Conservation (phyloP, 1,140 invertebrate species). For the Heliconius himera region DNA sequence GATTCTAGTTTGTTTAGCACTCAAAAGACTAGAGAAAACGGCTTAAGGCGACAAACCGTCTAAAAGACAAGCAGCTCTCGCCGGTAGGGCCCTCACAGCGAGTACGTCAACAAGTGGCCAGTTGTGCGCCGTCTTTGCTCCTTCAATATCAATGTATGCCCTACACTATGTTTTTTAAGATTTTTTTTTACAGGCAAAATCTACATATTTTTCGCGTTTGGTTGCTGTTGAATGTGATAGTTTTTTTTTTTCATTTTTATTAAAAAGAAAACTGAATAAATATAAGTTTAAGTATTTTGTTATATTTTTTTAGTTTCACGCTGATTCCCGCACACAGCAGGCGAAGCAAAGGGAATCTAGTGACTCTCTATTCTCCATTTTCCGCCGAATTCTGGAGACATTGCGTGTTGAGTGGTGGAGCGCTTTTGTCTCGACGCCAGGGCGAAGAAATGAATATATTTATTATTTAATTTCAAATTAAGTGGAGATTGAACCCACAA, state of each 20-base stretch:
- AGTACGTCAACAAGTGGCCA: conserved; percentile 69
- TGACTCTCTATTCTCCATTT: no score
- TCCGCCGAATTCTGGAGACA: no score
- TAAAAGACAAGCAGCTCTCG: conserved; percentile 69
- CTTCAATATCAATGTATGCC: conserved; percentile 42
- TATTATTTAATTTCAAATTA: no score
- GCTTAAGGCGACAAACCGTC: conserved; percentile 53
- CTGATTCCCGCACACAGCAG: no score
- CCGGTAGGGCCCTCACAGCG: conserved; percentile 61
- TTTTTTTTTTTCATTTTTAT: no score
- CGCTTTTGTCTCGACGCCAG: no score
- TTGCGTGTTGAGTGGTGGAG: no score
- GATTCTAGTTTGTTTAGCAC: conserved; percentile 34
- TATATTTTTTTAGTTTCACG: not conserved
- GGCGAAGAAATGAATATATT: no score
- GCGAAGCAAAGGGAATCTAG: no score
- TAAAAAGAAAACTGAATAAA: no score
- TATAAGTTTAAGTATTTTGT: not conserved
- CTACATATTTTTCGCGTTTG: not conserved
- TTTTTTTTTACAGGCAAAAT: conserved; percentile 26
- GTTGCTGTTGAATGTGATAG: no score
- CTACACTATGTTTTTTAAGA: conserved; percentile 29
- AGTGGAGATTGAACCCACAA: no score
- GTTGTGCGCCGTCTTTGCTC: conserved; percentile 54
- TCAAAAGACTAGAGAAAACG: conserved; percentile 45